Evolutionary conservation across 1,140 invertebrate genomes (phyloP).

Genomic region (Diorhabda elongata): DNA sequence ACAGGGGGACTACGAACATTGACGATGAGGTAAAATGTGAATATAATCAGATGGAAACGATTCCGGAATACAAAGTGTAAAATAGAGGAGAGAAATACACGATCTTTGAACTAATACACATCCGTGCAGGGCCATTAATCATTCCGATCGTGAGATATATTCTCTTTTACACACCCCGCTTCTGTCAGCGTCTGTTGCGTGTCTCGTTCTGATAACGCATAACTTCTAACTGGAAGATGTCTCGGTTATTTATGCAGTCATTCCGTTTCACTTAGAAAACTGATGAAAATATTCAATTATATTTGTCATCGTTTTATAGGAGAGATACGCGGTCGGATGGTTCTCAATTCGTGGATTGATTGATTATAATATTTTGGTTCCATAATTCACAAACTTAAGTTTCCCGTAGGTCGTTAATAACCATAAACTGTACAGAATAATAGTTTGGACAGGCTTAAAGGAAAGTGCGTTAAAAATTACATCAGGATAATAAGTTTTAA

Average conservation of each 20-base stretch:
- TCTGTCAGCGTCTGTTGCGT: conserved; percentile 6
- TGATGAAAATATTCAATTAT: too few species aligned
- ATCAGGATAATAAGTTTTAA: too few species aligned
- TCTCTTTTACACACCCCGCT: not conserved
- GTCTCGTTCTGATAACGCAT: conserved; percentile 7
- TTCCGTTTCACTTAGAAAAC: too few species aligned
- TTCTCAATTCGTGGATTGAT: not conserved
- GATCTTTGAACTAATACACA: conserved; percentile 16
- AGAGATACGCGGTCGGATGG: not conserved
- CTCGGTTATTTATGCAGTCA: too few species aligned
- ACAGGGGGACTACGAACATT: not conserved
- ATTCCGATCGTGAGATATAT: conserved; percentile 14
- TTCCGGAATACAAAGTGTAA: conserved; percentile 25
- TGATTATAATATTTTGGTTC: too few species aligned
- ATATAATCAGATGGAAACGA: conserved; percentile 26
- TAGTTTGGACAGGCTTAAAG: too few species aligned
- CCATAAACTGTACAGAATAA: too few species aligned
- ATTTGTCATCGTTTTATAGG: not conserved
- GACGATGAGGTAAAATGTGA: conserved; percentile 6
- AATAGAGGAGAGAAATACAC: conserved; percentile 22
- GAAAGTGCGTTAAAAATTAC: too few species aligned
- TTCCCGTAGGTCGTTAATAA: too few species aligned
- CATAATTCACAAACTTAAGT: too few species aligned
- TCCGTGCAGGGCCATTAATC: conserved; percentile 19
- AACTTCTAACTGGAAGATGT: too few species aligned